phyloP scores from a whole-genome alignment of 1,140 invertebrate genomes.

The Camponotus pennsylvanicus region DNA sequence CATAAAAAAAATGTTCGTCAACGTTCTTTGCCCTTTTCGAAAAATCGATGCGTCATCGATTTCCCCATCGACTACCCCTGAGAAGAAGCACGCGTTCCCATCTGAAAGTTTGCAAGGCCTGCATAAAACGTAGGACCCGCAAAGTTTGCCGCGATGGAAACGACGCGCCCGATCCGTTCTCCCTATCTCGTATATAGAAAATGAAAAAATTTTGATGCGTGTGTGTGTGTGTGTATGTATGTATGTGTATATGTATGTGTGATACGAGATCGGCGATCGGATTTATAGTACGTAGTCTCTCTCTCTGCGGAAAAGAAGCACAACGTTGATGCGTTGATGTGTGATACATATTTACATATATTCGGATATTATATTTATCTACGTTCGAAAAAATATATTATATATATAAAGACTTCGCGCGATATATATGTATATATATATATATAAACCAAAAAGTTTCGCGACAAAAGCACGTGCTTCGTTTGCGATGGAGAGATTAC shows the following conservation, averaged over 20 bases:
- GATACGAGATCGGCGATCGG: constrained; percentile 49
- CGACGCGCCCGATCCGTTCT: constrained; percentile 42
- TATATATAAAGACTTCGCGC: constrained; percentile 16
- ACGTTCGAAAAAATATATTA: constrained; percentile 45
- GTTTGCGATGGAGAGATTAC: constrained; percentile 52
- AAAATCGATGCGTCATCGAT: constrained; percentile 40
- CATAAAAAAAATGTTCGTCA: constrained; percentile 8
- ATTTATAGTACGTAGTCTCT: constrained; percentile 17
- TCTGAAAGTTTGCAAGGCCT: constrained; percentile 73
- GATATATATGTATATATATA: not conserved
- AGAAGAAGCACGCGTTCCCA: constrained; percentile 47
- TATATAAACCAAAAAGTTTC: constrained; percentile 24
- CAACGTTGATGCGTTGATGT: constrained; percentile 17
- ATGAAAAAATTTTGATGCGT: not conserved
- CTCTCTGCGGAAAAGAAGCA: constrained; percentile 45
- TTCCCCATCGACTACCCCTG: not conserved
- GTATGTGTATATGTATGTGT: not conserved
- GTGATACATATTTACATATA: constrained; percentile 48
- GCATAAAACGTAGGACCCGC: constrained; percentile 77
- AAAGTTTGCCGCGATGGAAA: constrained; percentile 71
- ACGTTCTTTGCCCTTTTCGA: not conserved
- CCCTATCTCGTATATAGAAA: constrained; percentile 36
- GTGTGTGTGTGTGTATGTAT: not conserved
- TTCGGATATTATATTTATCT: constrained; percentile 32
- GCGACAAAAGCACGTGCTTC: constrained; percentile 47